phyloP scores from a whole-genome alignment of 2,888 invertebrate species.

The Drosophila austrosaltans region DNA sequence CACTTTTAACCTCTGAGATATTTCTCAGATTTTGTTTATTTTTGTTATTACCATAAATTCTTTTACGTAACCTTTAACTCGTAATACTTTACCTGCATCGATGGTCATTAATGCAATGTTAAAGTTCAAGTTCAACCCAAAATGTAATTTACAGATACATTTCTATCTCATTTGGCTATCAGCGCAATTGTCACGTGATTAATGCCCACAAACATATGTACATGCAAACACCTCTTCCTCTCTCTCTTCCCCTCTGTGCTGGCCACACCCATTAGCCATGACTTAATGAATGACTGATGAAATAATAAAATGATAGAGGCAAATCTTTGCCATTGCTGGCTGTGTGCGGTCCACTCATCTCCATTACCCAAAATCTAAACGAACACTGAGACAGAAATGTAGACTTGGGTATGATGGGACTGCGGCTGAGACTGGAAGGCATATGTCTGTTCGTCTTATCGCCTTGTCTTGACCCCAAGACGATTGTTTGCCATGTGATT shows the following conservation, averaged over 20 bases:
- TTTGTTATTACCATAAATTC: background rate
- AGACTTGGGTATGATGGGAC: background rate
- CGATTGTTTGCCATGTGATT: conserved; percentile 66
- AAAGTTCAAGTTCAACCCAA: conserved; percentile 3
- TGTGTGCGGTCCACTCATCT: conserved; percentile 62
- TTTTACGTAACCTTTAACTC: background rate
- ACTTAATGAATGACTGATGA: conserved; percentile 58
- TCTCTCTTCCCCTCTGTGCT: background rate
- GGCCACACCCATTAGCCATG: conserved; percentile 57
- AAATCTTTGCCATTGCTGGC: conserved; percentile 37
- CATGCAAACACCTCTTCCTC: conserved; percentile 8
- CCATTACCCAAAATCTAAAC: conserved; percentile 5
- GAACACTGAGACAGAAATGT: background rate
- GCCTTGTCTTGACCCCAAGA: conserved; percentile 59
- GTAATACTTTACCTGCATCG: background rate
- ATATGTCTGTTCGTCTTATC: conserved; percentile 56
- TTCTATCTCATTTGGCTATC: conserved; percentile 17
- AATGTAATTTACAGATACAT: conserved; percentile 10
- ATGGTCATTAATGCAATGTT: background rate
- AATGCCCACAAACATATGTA: conserved; percentile 4
- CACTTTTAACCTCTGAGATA: background rate
- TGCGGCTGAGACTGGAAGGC: conserved; percentile 18
- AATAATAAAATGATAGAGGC: conserved; percentile 56
- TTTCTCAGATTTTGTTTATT: too few relatives aligned
- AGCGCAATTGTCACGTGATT: conserved; percentile 23